Base-by-base conservation (phyloP, 2,113 vertebrate species). In the Siniperca chuatsi region DNA sequence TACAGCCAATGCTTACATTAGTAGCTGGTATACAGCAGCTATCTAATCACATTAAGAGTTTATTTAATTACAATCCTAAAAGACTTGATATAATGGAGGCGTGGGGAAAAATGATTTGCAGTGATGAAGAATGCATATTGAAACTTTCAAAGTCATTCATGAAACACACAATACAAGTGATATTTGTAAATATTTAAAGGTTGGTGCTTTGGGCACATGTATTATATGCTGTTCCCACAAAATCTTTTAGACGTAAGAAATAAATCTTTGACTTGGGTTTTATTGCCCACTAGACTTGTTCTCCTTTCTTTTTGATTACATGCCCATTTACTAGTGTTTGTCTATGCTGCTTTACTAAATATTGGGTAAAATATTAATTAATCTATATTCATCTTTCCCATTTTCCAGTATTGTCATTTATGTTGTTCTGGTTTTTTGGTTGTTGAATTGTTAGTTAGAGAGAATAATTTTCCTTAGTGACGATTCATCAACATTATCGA, bases 41-140 rank as follows among this genome's bases (percentile, higher is more conserved):
- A 86, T 83, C 77, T 87, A 84, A 89, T 92, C 86, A 83, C 88
- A 83, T 92, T 81, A 85, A 82, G 83, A 84, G 77, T 86, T 77
- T 60, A 80, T 85, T 78, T 72, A 82, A 78, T 84, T 90, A 86
- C 78, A 67, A 20, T 75, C 75, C 60, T 82, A 46, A 87, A 89
- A 90, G 72, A 84, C 66, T 33, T 81, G 81, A 87, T 78, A 57
- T 78, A 61, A 84, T 84, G 62, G 46, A 89, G 50, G 73, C 16
- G 23, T 42, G 10, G 40, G 75, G 35, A 71, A 81, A 84, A 65
- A 73, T 50, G 68, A 78, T 82, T 83, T 76, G 40, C 20, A 76
- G 46, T 1, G 73, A 73, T 61, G 67, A 87, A 60, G 61, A 75
- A 68, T 62, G 16, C n/a, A 29, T 13, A 1, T 60, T 72, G 58